phyloP scores from a whole-genome alignment of 2,888 invertebrate species.

The Troides oblongomaculatus region DNA sequence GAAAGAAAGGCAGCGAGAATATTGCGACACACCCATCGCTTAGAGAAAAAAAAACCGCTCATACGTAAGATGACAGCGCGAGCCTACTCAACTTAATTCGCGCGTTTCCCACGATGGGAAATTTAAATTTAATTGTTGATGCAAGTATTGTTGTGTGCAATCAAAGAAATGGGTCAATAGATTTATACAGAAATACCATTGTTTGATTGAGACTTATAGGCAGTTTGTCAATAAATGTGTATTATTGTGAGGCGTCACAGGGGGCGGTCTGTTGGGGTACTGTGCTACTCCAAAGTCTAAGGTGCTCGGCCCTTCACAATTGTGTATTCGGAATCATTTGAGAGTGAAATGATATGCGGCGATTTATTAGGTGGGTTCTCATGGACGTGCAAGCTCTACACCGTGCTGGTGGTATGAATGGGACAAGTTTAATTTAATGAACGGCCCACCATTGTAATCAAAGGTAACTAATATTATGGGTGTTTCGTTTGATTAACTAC shows the following conservation, averaged over 20 bases:
- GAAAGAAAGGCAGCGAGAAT: constrained; percentile 24
- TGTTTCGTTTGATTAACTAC: neutral
- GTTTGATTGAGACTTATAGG: constrained; percentile 76
- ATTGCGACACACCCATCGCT: constrained; percentile 32
- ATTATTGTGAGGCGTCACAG: constrained; percentile 54
- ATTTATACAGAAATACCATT: constrained; percentile 62
- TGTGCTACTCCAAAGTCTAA: constrained; percentile 52
- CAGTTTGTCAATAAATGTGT: constrained; percentile 72
- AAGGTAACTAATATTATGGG: constrained; percentile 3
- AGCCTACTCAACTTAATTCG: constrained; percentile 67
- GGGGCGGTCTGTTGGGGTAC: constrained; percentile 52
- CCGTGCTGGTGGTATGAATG: constrained; percentile 28
- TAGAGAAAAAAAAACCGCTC: constrained; percentile 53
- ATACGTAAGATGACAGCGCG: constrained; percentile 61
- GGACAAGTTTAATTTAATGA: constrained; percentile 31
- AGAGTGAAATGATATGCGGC: constrained; percentile 77
- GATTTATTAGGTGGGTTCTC: constrained; percentile 71
- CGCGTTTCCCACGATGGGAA: constrained; percentile 70
- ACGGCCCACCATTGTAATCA: constrained; percentile 10
- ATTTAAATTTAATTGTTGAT: constrained; percentile 75
- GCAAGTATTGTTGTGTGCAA: constrained; percentile 58
- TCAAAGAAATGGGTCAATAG: constrained; percentile 78
- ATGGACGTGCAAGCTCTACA: constrained; percentile 33
- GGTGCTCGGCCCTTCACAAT: constrained; percentile 53
- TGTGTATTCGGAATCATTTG: constrained; percentile 60